Conservation (phyloP, 2,113 vertebrate genomes). For the Coptodon bakossiorum region DNA sequence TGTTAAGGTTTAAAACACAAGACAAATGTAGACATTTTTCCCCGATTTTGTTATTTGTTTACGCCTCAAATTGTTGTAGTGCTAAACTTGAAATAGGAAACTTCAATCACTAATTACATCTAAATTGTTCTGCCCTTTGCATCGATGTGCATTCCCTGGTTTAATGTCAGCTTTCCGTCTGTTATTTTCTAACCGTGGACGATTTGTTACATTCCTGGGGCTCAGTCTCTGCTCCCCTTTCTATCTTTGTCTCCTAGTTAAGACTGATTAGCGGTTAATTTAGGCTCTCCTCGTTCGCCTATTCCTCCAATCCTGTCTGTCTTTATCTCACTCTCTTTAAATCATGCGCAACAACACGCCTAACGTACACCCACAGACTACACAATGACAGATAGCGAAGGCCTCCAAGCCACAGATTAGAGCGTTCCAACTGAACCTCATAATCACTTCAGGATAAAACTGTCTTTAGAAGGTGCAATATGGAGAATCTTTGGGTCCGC, state of each 20-base stretch:
- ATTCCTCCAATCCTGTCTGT: neutral
- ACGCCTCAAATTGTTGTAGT: neutral
- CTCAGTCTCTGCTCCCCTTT: neutral
- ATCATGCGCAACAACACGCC: slow-evolving; percentile 6
- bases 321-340: slow-evolving; percentile 21
- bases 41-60: neutral
- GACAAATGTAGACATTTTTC: neutral
- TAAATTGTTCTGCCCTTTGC: neutral
- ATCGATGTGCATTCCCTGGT: neutral
- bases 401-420: slow-evolving; percentile 40
- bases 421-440: slow-evolving; percentile 6
- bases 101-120: neutral
- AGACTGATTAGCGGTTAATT: neutral
- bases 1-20: neutral
- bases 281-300: neutral
- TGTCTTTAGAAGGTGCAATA: slow-evolving; percentile 9
- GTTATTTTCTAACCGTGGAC: neutral
- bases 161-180: neutral
- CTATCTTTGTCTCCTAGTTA: neutral
- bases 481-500: slow-evolving; percentile 2
- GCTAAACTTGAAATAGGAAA: neutral
- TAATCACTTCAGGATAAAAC: slow-evolving; percentile 23
- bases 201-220: neutral
- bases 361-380: slow-evolving; percentile 3
- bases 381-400: neutral